Conservation (phyloP, 2,113 vertebrate species). For the Ramphastos sulfuratus region DNA sequence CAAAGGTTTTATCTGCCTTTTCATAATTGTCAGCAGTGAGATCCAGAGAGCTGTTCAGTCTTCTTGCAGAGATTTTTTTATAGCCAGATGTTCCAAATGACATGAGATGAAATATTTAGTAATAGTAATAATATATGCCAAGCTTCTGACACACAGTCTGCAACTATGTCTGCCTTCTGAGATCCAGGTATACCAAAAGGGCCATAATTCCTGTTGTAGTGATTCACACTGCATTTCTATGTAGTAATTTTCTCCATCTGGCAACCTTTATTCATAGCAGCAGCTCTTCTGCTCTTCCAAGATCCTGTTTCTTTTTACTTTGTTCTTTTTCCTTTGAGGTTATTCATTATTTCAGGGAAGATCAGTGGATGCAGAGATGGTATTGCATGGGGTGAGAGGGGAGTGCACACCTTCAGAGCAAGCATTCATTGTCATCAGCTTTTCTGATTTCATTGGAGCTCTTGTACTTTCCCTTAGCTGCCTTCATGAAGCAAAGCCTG, state of each 20-base stretch:
- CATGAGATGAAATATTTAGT: slow-evolving; percentile 24
- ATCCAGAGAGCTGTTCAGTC: background rate
- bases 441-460: background rate
- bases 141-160: slow-evolving; percentile 1
- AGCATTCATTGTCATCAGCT: background rate
- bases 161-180: background rate
- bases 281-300: slow-evolving; percentile 14
- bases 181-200: slow-evolving; percentile 3
- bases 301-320: slow-evolving; percentile 32
- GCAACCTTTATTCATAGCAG: background rate
- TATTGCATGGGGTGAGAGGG: background rate
- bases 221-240: background rate
- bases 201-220: background rate
- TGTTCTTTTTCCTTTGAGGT: slow-evolving; percentile 14
- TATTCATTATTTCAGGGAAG: background rate
- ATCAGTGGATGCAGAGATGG: background rate
- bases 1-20: slow-evolving; percentile 10
- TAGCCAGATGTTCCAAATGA: background rate
- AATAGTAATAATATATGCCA: background rate
- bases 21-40: background rate
- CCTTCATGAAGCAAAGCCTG: background rate
- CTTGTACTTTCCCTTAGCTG: background rate
- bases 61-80: background rate
- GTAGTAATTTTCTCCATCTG: slow-evolving; percentile 9
- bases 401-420: background rate